These are phyloP conservation scores for Corythornis leucogaster DNA, from an alignment of 2,797 vertebrate genomes.

Conservation along the genomic window DNA sequence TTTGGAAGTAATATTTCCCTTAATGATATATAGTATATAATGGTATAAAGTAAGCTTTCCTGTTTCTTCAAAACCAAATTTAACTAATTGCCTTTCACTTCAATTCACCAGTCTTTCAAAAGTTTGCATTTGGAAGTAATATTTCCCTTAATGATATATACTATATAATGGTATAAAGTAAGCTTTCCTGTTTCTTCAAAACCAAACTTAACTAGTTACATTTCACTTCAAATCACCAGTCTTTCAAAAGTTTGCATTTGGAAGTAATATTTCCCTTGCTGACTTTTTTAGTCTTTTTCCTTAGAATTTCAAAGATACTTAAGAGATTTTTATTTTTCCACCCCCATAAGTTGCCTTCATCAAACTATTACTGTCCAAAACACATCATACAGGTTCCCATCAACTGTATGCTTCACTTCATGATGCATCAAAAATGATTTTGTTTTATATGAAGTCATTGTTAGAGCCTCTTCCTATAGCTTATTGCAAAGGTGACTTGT, in stretches of 20 bases:
- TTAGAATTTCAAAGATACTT: not conserved
- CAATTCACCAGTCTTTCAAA: not conserved
- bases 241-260: conserved; percentile 11
- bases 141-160: not conserved
- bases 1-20: conserved; percentile 13
- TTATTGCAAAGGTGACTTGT: not conserved
- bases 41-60: conserved; percentile 25
- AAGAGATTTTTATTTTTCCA: not conserved
- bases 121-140: conserved; percentile 12
- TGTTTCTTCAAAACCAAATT: conserved; percentile 33
- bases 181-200: conserved; percentile 39
- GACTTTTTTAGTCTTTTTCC: not conserved
- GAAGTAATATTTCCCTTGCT: not conserved
- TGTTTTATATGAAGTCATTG: not conserved
- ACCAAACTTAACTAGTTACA: conserved; percentile 14
- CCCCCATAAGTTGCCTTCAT: not conserved
- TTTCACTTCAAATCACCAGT: not conserved
- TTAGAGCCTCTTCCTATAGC: not conserved
- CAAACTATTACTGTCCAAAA: not conserved
- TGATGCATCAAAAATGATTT: not conserved
- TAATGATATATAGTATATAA: not conserved
- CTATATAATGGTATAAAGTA: conserved; percentile 1
- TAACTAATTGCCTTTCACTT: conserved; percentile 16
- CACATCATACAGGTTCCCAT: not conserved
- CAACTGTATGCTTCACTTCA: not conserved